Percentiles rank a stretch among this genome's conserved stretches.
Conservation (phyloP, 2,797 vertebrate species). For the Pogonophryne albipinna region DNA sequence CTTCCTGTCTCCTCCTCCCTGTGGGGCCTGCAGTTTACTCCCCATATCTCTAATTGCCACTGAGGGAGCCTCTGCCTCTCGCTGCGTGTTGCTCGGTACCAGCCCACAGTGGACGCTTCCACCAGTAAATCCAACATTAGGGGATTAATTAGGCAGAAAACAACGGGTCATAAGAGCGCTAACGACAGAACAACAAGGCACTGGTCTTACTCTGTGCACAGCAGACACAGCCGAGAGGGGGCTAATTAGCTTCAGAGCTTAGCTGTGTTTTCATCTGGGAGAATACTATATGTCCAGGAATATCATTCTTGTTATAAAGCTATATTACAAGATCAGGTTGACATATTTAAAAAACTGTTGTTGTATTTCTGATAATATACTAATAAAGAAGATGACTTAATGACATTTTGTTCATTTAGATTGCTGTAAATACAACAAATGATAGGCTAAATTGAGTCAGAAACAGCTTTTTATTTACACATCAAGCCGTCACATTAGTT, state of each 20-base stretch:
- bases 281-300: constrained; percentile 25
- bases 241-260: constrained; percentile 71
- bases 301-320: constrained; percentile 34
- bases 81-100: constrained; percentile 60
- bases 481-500: too few species aligned
- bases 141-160: constrained; percentile 87
- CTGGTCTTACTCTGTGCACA: constrained; percentile 72
- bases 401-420: constrained; percentile 4
- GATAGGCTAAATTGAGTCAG: neutral
- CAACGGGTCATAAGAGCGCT: constrained; percentile 83
- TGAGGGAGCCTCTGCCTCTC: constrained; percentile 70
- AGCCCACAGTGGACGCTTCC: constrained; percentile 75
- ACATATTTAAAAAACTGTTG: constrained; percentile 3
- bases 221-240: constrained; percentile 61
- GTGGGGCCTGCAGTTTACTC: constrained; percentile 71
- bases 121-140: constrained; percentile 84
- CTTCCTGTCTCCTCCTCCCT: constrained; percentile 56
- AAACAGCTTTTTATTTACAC: neutral
- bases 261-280: constrained; percentile 55
- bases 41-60: constrained; percentile 79
- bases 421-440: neutral
- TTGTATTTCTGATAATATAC: neutral
- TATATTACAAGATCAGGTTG: constrained; percentile 6
- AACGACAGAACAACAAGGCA: constrained; percentile 84
- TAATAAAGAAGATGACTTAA: neutral